A percentile compares a stretch with the other conserved stretches of the same genome.
phyloP scores from a whole-genome alignment of 1,140 invertebrate genomes.

The Lasaia peninsularis region DNA sequence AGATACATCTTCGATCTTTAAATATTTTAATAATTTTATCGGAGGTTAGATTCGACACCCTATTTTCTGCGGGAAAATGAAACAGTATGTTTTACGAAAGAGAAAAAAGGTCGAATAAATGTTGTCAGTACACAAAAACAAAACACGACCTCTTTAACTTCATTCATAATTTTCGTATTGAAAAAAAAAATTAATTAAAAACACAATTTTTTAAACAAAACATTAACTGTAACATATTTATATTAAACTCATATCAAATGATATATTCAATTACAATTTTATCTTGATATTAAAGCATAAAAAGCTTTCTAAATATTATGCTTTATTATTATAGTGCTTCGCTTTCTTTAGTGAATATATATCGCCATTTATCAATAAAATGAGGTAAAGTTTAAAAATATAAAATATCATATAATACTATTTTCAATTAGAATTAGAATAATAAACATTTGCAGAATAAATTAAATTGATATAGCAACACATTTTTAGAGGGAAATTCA shows the following conservation, averaged over 20 bases:
- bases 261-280: no score
- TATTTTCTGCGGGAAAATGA: constrained; percentile 78
- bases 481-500: constrained; percentile 14
- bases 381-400: no score
- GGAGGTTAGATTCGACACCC: constrained; percentile 78
- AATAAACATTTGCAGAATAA: not conserved
- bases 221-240: no score
- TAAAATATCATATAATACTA: no score
- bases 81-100: constrained; percentile 70
- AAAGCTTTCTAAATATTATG: no score
- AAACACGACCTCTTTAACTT: constrained; percentile 25
- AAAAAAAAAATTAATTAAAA: not conserved
- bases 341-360: no score
- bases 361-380: no score
- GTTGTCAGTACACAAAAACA: constrained; percentile 57
- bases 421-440: not conserved
- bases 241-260: no score
- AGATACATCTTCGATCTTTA: constrained; percentile 76
- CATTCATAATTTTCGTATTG: not conserved
- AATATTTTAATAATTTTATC: constrained; percentile 75
- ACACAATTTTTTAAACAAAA: no score
- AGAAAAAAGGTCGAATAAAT: constrained; percentile 58
- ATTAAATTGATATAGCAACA: constrained; percentile 9
- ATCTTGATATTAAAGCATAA: no score
- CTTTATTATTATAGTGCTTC: no score